Conservation (phyloP, 2,113 vertebrate species). For the Chaetodon auriga region DNA sequence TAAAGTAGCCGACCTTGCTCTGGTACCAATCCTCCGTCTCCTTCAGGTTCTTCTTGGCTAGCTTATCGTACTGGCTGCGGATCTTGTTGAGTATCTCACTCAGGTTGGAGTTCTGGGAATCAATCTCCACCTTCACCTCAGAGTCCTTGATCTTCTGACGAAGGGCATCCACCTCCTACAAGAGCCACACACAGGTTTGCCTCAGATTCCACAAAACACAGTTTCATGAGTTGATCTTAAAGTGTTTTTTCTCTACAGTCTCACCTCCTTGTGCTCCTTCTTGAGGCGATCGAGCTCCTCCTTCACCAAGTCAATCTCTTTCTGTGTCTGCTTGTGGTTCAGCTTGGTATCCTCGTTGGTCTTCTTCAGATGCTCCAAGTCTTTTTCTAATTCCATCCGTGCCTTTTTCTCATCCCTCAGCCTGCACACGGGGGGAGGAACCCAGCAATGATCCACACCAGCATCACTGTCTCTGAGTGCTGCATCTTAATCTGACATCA, state of each 20-base stretch:
- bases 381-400: slow-evolving; percentile 77
- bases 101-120: slow-evolving; percentile 81
- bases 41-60: slow-evolving; percentile 82
- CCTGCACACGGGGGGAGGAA: slow-evolving; percentile 54
- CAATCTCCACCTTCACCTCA: slow-evolving; percentile 81
- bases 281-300: slow-evolving; percentile 78
- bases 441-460: neutral
- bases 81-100: slow-evolving; percentile 80
- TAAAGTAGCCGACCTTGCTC: slow-evolving; percentile 70
- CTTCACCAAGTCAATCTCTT: slow-evolving; percentile 75
- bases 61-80: slow-evolving; percentile 83
- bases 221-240: neutral
- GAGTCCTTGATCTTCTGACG: slow-evolving; percentile 82
- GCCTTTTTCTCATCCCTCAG: slow-evolving; percentile 73
- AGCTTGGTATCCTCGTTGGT: slow-evolving; percentile 75
- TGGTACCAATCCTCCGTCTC: slow-evolving; percentile 85
- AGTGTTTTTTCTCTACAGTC: neutral
- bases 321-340: slow-evolving; percentile 70
- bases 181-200: neutral
- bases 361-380: slow-evolving; percentile 79
- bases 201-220: neutral
- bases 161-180: slow-evolving; percentile 80
- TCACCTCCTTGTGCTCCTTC: slow-evolving; percentile 82
- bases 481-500: neutral
- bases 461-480: neutral